Evolutionary conservation across 2,113 vertebrate genomes (phyloP).

Genomic region (Sander lucioperca): DNA sequence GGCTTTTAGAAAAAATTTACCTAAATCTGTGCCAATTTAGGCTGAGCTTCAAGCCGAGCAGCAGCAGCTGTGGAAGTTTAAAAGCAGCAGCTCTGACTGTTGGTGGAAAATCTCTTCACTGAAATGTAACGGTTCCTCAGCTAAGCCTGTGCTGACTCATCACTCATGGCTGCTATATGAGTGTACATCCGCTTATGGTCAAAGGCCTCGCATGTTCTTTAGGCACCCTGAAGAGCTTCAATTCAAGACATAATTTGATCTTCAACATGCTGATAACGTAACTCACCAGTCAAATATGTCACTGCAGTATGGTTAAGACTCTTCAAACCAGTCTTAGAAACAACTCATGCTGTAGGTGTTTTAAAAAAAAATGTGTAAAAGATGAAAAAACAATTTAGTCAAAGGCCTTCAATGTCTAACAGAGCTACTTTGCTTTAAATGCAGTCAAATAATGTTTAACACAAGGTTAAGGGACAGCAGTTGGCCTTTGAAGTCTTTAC

Average conservation of each 20-base stretch:
- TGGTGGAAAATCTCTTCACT: constrained; percentile 62
- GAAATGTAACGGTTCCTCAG: constrained; percentile 51
- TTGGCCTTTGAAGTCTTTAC: background rate
- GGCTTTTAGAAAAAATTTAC: constrained; percentile 23
- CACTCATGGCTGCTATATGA: constrained; percentile 41
- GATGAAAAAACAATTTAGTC: background rate
- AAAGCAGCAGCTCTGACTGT: constrained; percentile 40
- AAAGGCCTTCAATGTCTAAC: too few relatives aligned
- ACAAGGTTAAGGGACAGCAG: too few relatives aligned
- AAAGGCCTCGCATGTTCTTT: constrained; percentile 26
- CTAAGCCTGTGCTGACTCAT: constrained; percentile 70
- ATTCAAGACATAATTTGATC: constrained; percentile 1
- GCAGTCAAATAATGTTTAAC: background rate
- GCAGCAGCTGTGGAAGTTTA: constrained; percentile 29
- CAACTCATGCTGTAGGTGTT: background rate
- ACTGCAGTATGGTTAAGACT: background rate
- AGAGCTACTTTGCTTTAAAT: background rate
- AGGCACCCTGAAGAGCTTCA: background rate
- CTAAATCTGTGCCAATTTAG: constrained; percentile 51
- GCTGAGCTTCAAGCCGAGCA: constrained; percentile 25
- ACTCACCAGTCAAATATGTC: background rate
- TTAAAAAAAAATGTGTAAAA: background rate
- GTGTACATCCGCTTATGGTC: constrained; percentile 61
- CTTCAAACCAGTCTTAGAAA: background rate
- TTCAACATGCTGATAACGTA: background rate